Conservation (phyloP, 2,888 invertebrate species). For the Tricholauxania praeusta region DNA sequence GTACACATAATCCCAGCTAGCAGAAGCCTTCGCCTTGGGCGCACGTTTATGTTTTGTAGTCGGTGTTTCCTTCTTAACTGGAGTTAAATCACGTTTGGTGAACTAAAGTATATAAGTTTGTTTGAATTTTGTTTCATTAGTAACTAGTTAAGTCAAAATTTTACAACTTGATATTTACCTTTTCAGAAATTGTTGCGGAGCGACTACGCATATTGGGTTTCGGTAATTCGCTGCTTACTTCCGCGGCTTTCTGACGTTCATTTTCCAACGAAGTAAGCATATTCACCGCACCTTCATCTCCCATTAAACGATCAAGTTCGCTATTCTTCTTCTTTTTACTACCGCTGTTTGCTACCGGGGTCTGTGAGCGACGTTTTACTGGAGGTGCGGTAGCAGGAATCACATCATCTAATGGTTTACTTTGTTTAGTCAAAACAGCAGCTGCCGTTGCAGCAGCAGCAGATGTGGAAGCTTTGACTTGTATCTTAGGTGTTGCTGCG, state of each 20-base stretch:
- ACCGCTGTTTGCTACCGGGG: conserved; percentile 54
- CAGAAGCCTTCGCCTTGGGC: conserved; percentile 52
- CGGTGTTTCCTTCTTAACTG: conserved; percentile 31
- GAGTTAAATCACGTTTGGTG: conserved; percentile 22
- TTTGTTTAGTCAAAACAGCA: conserved; percentile 20
- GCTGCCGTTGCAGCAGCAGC: conserved; percentile 15
- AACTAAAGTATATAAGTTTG: background rate
- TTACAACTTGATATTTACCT: conserved; percentile 46
- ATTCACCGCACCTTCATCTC: conserved; percentile 89
- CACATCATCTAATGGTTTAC: background rate
- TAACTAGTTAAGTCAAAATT: background rate
- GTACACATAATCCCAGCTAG: conserved; percentile 74
- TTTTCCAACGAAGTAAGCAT: conserved; percentile 83
- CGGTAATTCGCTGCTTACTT: conserved; percentile 38
- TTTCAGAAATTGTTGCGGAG: conserved; percentile 56
- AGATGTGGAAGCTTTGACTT: conserved; percentile 9
- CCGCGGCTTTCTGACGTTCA: conserved; percentile 54
- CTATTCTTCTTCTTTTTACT: conserved; percentile 71
- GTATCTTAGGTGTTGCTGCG: conserved; percentile 43
- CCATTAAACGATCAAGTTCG: conserved; percentile 82
- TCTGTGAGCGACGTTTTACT: conserved; percentile 57
- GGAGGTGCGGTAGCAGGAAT: conserved; percentile 27
- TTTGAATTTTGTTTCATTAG: background rate
- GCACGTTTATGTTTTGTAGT: conserved; percentile 46
- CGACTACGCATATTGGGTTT: conserved; percentile 61